A percentile compares a stretch with the other conserved stretches of the same genome.
Evolutionary conservation across 2,113 vertebrate genomes (phyloP).

Genomic region (Callospermophilus lateralis): DNA sequence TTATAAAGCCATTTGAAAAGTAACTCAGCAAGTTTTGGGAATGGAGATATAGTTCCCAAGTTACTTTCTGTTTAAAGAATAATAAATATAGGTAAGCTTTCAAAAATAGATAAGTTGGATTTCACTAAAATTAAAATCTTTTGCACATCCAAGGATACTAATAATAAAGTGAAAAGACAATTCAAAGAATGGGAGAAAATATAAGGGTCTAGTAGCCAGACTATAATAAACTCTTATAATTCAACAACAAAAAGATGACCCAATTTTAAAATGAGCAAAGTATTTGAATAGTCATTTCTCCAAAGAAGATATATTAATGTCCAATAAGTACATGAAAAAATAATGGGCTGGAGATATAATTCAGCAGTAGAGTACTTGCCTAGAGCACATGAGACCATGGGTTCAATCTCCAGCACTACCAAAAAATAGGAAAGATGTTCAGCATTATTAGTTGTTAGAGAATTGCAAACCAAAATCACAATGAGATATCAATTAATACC

Average conservation of each 20-base stretch:
- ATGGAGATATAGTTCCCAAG: no score
- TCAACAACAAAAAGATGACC: background rate
- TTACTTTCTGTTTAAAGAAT: no score
- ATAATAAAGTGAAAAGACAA: background rate
- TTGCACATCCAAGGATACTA: background rate
- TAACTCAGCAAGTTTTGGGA: no score
- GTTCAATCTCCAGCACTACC: no score
- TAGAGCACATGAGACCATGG: no score
- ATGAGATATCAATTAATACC: background rate
- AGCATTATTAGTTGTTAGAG: no score
- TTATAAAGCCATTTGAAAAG: no score
- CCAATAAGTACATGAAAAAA: conserved; percentile 13
- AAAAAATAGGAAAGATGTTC: no score
- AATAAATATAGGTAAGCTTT: no score
- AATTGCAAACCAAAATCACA: conserved; percentile 21
- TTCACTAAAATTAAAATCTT: background rate
- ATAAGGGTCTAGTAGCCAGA: background rate
- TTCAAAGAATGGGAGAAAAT: background rate
- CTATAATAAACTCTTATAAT: background rate
- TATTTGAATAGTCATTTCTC: background rate
- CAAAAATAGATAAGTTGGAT: background rate
- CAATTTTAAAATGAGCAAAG: background rate
- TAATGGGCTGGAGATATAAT: no score
- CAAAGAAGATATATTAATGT: background rate
- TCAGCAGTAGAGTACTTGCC: no score